These are phyloP conservation scores for Tichodroma muraria DNA, from an alignment of 2,113 vertebrate genomes.

Conservation along the genomic window DNA sequence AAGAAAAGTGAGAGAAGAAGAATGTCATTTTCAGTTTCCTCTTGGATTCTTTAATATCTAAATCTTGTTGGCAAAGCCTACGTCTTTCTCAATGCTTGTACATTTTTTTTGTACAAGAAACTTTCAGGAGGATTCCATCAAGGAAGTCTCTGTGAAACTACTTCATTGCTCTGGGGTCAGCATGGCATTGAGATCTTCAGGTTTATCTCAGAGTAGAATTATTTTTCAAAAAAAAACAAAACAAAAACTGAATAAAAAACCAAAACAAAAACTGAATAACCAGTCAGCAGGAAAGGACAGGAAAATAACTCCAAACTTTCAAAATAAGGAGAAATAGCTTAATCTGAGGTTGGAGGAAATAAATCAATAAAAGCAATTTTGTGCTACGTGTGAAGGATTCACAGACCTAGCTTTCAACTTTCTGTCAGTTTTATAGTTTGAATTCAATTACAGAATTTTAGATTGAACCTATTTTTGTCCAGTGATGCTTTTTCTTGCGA, in stretches of 20 bases:
- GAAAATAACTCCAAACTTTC: not conserved
- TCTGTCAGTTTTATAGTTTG: not conserved
- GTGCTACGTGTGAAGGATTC: not conserved
- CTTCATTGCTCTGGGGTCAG: not conserved
- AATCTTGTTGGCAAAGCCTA: not conserved
- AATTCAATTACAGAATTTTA: not conserved
- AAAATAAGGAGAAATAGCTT: not conserved
- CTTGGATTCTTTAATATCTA: not conserved
- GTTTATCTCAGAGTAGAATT: not conserved
- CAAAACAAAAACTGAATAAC: not conserved
- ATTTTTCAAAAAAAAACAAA: not conserved
- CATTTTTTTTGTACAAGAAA: not conserved
- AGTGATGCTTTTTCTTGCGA: not conserved
- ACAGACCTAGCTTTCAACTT: not conserved
- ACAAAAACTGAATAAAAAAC: not conserved
- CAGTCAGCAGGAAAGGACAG: not conserved
- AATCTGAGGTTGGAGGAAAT: not conserved
- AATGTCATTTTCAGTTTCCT: not conserved
- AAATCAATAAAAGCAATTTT: constrained; percentile 44
- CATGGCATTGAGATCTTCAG: not conserved
- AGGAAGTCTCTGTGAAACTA: not conserved
- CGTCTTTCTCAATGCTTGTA: not conserved
- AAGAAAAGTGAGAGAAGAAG: not conserved
- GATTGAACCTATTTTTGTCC: not conserved
- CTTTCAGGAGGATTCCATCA: not conserved